Percentiles rank a stretch among this genome's conserved stretches.
These are phyloP conservation scores for Oryzias sinensis DNA, from an alignment of 2,797 vertebrate species.

Conservation along the genomic window DNA sequence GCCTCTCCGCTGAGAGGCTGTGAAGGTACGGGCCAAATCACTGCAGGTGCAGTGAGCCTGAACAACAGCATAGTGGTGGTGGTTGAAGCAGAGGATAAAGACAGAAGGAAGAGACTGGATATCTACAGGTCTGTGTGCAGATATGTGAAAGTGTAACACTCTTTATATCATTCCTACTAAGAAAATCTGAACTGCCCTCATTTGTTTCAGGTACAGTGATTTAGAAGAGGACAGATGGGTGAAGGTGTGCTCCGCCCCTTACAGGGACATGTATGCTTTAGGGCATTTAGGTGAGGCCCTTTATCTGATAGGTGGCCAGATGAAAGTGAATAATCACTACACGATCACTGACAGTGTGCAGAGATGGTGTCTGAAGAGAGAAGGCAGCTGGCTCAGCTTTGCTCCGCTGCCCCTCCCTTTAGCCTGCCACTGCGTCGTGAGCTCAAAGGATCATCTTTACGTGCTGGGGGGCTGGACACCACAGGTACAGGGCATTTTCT, in stretches of 20 bases:
- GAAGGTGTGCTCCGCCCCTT: conserved; percentile 76
- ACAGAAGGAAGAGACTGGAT: conserved; percentile 81
- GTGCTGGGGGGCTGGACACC: conserved; percentile 91
- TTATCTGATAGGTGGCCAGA: conserved; percentile 87
- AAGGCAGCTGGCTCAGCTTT: conserved; percentile 81
- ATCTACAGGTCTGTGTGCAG: conserved; percentile 83
- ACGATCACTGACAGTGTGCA: conserved; percentile 83
- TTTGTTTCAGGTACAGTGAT: conserved; percentile 78
- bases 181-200: conserved; percentile 7
- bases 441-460: conserved; percentile 80
- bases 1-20: conserved; percentile 81
- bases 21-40: conserved; percentile 78
- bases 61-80: conserved; percentile 84
- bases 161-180: background rate
- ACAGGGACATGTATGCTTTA: conserved; percentile 86
- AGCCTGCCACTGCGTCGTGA: conserved; percentile 81
- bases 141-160: background rate
- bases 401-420: conserved; percentile 82
- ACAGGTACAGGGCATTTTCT: conserved; percentile 74
- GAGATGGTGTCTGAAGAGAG: conserved; percentile 83
- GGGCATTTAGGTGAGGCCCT: conserved; percentile 73
- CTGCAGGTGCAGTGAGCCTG: conserved; percentile 81
- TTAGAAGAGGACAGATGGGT: conserved; percentile 83
- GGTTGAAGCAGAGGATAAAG: conserved; percentile 79
- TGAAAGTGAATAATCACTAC: conserved; percentile 84